Evolutionary conservation across 2,113 vertebrate genomes (phyloP), one percentile per base, ranked within the genome.

Genomic region (Drymodes brunneopygia): DNA sequence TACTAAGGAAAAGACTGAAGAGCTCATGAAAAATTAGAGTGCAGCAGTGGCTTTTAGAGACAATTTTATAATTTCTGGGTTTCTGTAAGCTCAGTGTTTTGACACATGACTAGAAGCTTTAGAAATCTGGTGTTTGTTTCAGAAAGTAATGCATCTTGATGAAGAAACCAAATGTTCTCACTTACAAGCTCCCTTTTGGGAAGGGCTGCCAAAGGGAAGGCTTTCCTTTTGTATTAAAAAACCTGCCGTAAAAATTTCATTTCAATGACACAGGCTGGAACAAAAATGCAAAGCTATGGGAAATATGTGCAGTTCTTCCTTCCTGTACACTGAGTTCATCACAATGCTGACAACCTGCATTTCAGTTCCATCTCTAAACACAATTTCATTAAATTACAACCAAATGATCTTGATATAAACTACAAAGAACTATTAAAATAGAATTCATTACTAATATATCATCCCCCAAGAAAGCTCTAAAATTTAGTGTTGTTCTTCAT

Each of bases 81-180:
- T 94, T 60, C 91, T 89, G 22, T 57, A 93, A 86, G 56, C 58
- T 53, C 38, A 12, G 72, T 90, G 88, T 88, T 95, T 94, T 92
- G 90, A 95, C 84, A 86, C 69, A 90, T 23, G 31, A 80, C 71
- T 91, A 84, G 64, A 69, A 73, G 71, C 86, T 89, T 96, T 71
- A 69, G 60, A 92, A 92, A 95, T 70, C 66, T 96, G 84, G 31
- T 96, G 72, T 93, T 90, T 94, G 72, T 94, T 95, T 90, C 85
- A 84, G 77, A 82, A 58, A 61, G 50, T 27, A 96, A 95, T 31
- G 54, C 77, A 92, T 94, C 79, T 70, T 70, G 69, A 89, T 82
- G 79, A 94, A 89, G 65, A 92, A 96, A 90, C 83, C 84, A 69
- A 94, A 90, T 70, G 88, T 92, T 94, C 90, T 92, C 87, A 87